phyloP scores from a whole-genome alignment of 2,113 vertebrate species.

The Xenopus borealis region DNA sequence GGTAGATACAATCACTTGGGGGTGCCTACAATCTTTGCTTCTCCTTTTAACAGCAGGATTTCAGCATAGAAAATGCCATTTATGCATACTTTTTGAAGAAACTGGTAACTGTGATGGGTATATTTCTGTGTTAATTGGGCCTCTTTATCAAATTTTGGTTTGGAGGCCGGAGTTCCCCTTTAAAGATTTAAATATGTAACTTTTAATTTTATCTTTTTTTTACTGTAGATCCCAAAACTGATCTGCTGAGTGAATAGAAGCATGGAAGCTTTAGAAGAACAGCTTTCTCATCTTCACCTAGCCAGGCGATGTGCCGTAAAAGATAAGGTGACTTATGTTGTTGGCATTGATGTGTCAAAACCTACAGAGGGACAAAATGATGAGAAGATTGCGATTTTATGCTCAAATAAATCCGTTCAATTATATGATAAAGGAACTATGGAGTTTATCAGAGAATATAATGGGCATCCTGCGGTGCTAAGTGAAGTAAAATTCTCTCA shows the following conservation, averaged over 20 bases:
- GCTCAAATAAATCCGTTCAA: constrained; percentile 70
- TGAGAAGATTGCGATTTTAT: constrained; percentile 69
- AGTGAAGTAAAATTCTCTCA: constrained; percentile 72
- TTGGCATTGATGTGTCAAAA: constrained; percentile 62
- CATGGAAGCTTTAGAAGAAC: constrained; percentile 75
- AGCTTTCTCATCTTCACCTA: constrained; percentile 70
- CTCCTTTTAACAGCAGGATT: too few species aligned
- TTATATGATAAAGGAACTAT: constrained; percentile 75
- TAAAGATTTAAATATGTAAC: too few species aligned
- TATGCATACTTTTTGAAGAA: too few species aligned
- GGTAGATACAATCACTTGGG: too few species aligned
- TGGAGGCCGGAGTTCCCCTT: too few species aligned
- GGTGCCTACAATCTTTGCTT: too few species aligned
- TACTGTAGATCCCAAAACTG: background rate
- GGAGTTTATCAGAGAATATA: constrained; percentile 59
- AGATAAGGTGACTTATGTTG: constrained; percentile 66
- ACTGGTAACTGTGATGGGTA: too few species aligned
- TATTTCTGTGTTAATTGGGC: too few species aligned
- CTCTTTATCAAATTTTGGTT: too few species aligned
- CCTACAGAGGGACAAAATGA: constrained; percentile 38
- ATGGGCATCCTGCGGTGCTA: constrained; percentile 56
- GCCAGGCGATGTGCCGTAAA: constrained; percentile 60
- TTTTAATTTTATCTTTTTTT: constrained; percentile 9
- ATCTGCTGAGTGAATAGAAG: background rate
- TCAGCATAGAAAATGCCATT: too few species aligned